Evolutionary conservation across 2,888 invertebrate genomes (phyloP).

Genomic region (Anthophora plumipes): DNA sequence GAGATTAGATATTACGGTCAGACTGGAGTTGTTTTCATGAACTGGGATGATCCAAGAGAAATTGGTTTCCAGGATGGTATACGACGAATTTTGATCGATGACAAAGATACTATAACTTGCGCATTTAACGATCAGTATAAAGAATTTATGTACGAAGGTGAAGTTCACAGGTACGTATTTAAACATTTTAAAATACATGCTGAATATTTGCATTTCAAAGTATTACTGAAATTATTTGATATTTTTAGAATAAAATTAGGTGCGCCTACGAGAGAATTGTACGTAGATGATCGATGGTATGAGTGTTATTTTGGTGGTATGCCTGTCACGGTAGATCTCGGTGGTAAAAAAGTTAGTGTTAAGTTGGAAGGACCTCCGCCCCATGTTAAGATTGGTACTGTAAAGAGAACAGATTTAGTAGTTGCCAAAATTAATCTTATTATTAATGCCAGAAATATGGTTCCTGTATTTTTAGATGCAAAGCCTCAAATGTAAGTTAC

Average conservation of each 20-base stretch:
- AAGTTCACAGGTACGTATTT: conserved; percentile 86
- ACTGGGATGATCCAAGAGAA: conserved; percentile 94
- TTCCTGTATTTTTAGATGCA: conserved; percentile 93
- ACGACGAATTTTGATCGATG: conserved; percentile 91
- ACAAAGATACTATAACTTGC: conserved; percentile 88
- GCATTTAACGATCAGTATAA: conserved; percentile 89
- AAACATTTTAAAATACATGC: background rate
- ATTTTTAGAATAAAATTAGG: conserved; percentile 91
- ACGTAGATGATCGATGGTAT: conserved; percentile 94
- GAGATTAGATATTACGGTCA: conserved; percentile 95
- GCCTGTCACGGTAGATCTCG: conserved; percentile 92
- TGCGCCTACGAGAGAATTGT: conserved; percentile 95
- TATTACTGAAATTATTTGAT: conserved; percentile 62
- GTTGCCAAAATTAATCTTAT: conserved; percentile 94
- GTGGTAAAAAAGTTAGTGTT: conserved; percentile 91
- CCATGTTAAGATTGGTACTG: conserved; percentile 95
- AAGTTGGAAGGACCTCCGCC: conserved; percentile 96
- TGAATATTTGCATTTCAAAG: background rate
- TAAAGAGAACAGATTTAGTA: conserved; percentile 91
- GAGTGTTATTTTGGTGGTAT: conserved; percentile 97
- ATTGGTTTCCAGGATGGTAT: conserved; percentile 94
- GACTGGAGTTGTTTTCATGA: conserved; percentile 93
- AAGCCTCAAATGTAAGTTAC: conserved; percentile 89
- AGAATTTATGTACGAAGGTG: conserved; percentile 90
- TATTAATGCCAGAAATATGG: conserved; percentile 91